These are phyloP conservation scores for Drosophila pullipes DNA, from an alignment of 2,888 invertebrate species.

Conservation along the genomic window DNA sequence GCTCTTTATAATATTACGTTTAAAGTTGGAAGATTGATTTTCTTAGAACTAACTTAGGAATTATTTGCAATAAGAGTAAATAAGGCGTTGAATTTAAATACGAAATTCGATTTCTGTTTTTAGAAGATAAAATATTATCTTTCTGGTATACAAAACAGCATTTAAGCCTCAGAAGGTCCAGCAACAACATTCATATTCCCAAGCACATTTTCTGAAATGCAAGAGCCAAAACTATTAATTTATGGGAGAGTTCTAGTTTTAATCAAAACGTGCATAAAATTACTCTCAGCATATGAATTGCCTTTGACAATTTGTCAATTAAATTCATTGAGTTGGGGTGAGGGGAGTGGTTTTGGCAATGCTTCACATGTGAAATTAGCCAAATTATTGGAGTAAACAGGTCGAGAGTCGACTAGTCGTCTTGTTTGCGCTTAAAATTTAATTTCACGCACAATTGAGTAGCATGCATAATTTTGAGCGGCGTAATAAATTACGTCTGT, in stretches of 20 bases:
- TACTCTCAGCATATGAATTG: conserved; percentile 35
- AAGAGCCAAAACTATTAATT: neutral
- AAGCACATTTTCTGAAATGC: neutral
- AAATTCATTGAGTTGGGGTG: conserved; percentile 60
- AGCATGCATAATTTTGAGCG: conserved; percentile 79
- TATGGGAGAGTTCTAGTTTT: conserved; percentile 2
- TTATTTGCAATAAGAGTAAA: too few relatives aligned
- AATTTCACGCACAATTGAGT: conserved; percentile 83
- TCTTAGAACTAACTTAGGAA: neutral
- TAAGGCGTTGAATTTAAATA: neutral
- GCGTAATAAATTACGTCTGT: conserved; percentile 82
- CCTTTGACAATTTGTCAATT: conserved; percentile 14
- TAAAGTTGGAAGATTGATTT: neutral
- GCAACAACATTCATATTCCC: neutral
- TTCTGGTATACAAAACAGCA: neutral
- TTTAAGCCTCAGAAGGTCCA: neutral
- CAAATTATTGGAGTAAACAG: conserved; percentile 81
- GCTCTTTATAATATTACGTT: neutral
- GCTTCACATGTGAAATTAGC: conserved; percentile 70
- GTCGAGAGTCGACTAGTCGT: conserved; percentile 31
- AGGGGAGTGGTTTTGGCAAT: conserved; percentile 10
- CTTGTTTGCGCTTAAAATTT: conserved; percentile 82
- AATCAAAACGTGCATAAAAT: conserved; percentile 13
- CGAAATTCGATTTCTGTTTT: neutral
- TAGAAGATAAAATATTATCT: neutral